Conservation (phyloP, 2,113 vertebrate genomes). For the Proterorhinus semilunaris region DNA sequence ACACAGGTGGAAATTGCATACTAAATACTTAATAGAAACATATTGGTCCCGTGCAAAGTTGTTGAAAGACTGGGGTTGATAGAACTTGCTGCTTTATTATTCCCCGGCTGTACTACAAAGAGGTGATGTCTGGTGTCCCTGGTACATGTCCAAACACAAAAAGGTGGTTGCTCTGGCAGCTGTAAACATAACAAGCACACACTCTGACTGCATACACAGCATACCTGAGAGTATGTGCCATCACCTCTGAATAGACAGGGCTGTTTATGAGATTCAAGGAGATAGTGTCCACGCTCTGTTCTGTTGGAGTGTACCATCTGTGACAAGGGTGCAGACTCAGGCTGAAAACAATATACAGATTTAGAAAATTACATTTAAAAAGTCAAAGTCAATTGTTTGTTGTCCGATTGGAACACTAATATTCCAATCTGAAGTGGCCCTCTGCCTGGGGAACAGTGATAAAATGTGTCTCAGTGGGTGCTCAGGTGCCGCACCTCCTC, state of each 20-base stretch:
- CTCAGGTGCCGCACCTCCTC: too few species aligned
- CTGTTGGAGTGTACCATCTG: neutral
- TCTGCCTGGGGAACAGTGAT: too few species aligned
- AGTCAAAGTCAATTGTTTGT: too few species aligned
- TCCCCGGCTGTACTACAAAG: neutral
- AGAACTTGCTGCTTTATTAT: too few species aligned
- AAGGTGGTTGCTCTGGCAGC: neutral
- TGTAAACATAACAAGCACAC: constrained; percentile 6
- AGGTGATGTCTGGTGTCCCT: neutral
- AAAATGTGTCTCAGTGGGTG: too few species aligned
- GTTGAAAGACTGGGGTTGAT: too few species aligned
- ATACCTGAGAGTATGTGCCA: neutral
- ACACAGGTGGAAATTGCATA: too few species aligned
- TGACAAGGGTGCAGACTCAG: neutral
- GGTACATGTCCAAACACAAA: constrained; percentile 5
- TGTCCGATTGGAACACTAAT: too few species aligned
- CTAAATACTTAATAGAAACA: too few species aligned
- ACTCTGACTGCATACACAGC: neutral
- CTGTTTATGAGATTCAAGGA: neutral
- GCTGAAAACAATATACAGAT: neutral
- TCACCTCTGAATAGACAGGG: neutral
- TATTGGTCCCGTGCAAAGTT: too few species aligned
- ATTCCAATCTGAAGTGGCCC: too few species aligned
- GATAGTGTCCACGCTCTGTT: neutral
- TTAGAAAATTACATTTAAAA: neutral